Evolutionary conservation across 35 echinoderm and acorn worm genomes (phyloP).

Genomic region (Hemicentrotus pulcherrimus): DNA sequence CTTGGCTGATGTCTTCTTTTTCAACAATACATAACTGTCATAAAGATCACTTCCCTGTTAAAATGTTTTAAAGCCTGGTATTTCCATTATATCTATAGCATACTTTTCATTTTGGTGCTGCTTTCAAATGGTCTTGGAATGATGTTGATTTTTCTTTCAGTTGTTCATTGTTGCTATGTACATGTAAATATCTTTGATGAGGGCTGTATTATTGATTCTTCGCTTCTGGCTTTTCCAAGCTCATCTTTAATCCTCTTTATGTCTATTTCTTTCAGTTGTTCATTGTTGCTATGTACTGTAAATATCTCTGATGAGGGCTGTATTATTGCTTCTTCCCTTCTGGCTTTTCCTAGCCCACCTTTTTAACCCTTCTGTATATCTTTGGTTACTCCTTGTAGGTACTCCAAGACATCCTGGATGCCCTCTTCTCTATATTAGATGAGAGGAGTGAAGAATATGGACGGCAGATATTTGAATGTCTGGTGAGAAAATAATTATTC

Average conservation of each 20-base stretch:
- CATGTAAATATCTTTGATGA: background rate
- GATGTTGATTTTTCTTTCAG: background rate
- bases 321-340: background rate
- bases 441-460: slow-evolving; percentile 67
- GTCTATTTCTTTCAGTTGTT: background rate
- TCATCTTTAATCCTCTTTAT: background rate
- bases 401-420: slow-evolving; percentile 94
- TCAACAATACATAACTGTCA: too few species aligned
- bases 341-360: background rate
- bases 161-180: background rate
- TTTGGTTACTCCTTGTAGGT: slow-evolving; percentile 61
- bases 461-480: slow-evolving; percentile 71
- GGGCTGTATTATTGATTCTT: background rate
- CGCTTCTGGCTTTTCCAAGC: background rate
- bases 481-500: slow-evolving; percentile 64
- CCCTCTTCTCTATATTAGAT: slow-evolving; percentile 91
- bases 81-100: too few species aligned
- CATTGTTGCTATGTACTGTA: background rate
- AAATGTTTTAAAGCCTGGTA: too few species aligned
- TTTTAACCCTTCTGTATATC: background rate
- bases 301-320: background rate
- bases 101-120: too few species aligned
- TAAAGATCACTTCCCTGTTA: too few species aligned
- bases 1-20: too few species aligned
- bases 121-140: too few species aligned